Conservation (phyloP, 2,113 vertebrate species). For the Phycodurus eques region DNA sequence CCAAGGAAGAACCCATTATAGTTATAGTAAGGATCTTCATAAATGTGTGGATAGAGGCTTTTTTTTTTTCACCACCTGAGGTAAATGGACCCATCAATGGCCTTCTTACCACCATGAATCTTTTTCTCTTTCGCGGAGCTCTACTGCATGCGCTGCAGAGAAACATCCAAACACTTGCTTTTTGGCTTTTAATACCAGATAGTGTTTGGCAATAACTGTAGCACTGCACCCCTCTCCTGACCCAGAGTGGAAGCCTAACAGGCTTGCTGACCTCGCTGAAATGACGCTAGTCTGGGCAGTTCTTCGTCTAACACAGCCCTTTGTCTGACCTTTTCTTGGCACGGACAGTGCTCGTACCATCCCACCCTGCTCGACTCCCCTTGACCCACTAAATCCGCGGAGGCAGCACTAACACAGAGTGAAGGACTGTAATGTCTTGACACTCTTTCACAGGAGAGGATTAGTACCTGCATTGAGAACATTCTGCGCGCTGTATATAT, state of each 20-base stretch:
- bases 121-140: neutral
- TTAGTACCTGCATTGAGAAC: neutral
- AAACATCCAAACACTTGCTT: constrained; percentile 1
- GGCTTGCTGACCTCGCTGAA: constrained; percentile 33
- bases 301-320: constrained; percentile 57
- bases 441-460: neutral
- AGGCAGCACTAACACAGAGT: constrained; percentile 54
- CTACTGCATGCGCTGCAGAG: neutral
- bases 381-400: constrained; percentile 64
- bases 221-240: constrained; percentile 17
- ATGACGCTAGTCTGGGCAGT: constrained; percentile 46
- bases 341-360: constrained; percentile 47
- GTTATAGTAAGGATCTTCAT: neutral
- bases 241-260: constrained; percentile 38
- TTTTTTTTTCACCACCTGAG: no score
- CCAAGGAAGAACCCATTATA: no score
- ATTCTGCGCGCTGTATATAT: neutral
- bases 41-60: neutral
- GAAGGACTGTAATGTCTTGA: constrained; percentile 59
- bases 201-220: constrained; percentile 20
- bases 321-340: constrained; percentile 45
- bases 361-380: constrained; percentile 58
- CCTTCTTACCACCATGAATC: neutral
- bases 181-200: constrained; percentile 12
- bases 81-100: no score